A percentile compares a stretch with the other conserved stretches of the same genome.
These are phyloP conservation scores for Halictus rubicundus DNA, from an alignment of 1,140 invertebrate species.

Conservation along the genomic window DNA sequence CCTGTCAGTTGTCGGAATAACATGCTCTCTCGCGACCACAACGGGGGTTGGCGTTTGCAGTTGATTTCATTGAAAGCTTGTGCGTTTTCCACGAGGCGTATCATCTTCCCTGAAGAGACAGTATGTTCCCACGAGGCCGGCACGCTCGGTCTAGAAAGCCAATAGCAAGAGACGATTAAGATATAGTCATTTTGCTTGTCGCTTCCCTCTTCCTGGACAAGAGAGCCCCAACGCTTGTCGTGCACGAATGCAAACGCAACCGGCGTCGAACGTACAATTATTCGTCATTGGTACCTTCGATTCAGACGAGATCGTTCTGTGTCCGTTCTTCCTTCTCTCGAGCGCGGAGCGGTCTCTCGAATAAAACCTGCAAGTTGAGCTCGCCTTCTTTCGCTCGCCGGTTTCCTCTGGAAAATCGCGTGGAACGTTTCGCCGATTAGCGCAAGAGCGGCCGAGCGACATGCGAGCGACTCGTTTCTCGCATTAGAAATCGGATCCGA, in stretches of 20 bases:
- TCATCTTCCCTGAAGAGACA: too few relatives aligned
- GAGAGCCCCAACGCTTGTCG: constrained; percentile 26
- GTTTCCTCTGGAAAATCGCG: constrained; percentile 18
- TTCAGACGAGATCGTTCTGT: constrained; percentile 38
- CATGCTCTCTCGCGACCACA: too few relatives aligned
- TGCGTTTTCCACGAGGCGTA: not conserved
- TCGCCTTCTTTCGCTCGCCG: too few relatives aligned
- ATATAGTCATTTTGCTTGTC: constrained; percentile 55
- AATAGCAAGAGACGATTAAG: constrained; percentile 58
- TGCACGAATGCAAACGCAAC: constrained; percentile 62
- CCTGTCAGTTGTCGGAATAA: too few relatives aligned
- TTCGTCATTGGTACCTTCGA: constrained; percentile 56
- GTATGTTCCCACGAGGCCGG: constrained; percentile 47
- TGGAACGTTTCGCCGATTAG: not conserved
- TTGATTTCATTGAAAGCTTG: too few relatives aligned
- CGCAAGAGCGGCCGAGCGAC: not conserved
- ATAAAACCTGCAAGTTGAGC: constrained; percentile 8
- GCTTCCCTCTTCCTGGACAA: constrained; percentile 47
- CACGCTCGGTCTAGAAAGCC: constrained; percentile 56
- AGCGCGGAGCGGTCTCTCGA: not conserved
- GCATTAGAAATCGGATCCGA: too few relatives aligned
- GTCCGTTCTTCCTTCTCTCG: constrained; percentile 22
- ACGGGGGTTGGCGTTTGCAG: too few relatives aligned
- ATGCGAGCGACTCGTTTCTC: not conserved
- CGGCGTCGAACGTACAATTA: constrained; percentile 56